A percentile compares a stretch with the other conserved stretches of the same genome.
phyloP scores from a whole-genome alignment of 2,888 invertebrate genomes.

The Drosophila merina region DNA sequence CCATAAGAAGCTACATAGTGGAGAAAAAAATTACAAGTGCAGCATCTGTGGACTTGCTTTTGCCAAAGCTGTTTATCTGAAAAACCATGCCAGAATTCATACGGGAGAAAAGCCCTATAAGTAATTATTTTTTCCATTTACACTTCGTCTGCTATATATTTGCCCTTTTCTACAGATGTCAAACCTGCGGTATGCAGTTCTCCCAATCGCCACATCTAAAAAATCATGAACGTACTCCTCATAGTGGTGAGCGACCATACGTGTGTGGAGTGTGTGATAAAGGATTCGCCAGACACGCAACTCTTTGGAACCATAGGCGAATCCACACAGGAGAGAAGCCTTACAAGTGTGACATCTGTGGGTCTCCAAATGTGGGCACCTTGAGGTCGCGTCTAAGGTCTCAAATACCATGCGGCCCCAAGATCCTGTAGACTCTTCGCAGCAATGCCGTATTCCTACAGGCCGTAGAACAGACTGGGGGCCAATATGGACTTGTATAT shows the following conservation, averaged over 20 bases:
- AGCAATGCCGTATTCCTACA: too few relatives aligned
- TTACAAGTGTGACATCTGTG: conserved; percentile 92
- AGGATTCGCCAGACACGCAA: conserved; percentile 94
- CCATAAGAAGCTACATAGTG: too few relatives aligned
- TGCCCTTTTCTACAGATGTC: conserved; percentile 86
- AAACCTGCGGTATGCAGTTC: conserved; percentile 95
- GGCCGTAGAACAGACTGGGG: too few relatives aligned
- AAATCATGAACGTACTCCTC: conserved; percentile 94
- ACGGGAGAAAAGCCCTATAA: conserved; percentile 94
- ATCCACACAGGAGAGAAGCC: conserved; percentile 90
- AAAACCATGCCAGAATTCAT: conserved; percentile 94
- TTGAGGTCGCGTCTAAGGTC: conserved; percentile 83
- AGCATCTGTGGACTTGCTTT: conserved; percentile 94
- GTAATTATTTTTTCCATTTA: conserved; percentile 82
- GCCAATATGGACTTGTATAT: too few relatives aligned
- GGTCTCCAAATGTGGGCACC: conserved; percentile 86
- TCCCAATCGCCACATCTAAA: conserved; percentile 95
- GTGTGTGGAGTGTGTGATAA: conserved; percentile 95
- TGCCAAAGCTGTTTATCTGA: conserved; percentile 95
- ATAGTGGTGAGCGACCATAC: conserved; percentile 94
- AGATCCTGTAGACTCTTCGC: conserved; percentile 84
- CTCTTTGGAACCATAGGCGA: conserved; percentile 94
- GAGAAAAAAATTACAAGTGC: too few relatives aligned
- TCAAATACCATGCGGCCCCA: conserved; percentile 94
- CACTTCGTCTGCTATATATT: neutral